Conservation (phyloP, 2,113 vertebrate genomes). For the Trochalopteron elliotii region DNA sequence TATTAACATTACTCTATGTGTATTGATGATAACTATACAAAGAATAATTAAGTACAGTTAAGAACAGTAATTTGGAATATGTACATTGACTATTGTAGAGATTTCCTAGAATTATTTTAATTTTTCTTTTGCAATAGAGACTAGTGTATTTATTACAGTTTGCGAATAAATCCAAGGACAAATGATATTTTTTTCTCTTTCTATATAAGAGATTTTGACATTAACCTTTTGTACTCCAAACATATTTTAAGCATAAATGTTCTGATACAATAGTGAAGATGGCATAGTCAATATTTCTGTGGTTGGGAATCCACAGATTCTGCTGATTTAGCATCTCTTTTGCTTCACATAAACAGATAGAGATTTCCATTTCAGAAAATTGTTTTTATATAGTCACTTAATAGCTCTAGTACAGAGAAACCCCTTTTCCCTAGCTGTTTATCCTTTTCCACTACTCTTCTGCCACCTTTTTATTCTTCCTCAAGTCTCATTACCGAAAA, state of each 20-base stretch:
- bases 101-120: neutral
- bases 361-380: neutral
- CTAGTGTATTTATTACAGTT: neutral
- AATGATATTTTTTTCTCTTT: neutral
- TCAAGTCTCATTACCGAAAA: neutral
- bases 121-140: neutral
- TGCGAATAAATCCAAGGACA: neutral
- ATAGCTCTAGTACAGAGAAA: neutral
- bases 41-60: slow-evolving; percentile 23
- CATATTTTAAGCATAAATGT: neutral
- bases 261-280: neutral
- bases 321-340: neutral
- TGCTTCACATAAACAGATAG: neutral
- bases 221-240: neutral
- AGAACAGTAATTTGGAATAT: neutral
- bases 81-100: neutral
- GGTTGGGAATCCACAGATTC: neutral
- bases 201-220: neutral
- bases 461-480: neutral
- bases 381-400: neutral
- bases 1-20: neutral
- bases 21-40: slow-evolving; percentile 6
- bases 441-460: neutral
- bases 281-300: neutral
- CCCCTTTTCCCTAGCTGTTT: neutral